These are phyloP conservation scores for Oncorhynchus nerka DNA, from an alignment of 2,113 vertebrate species.

Conservation along the genomic window DNA sequence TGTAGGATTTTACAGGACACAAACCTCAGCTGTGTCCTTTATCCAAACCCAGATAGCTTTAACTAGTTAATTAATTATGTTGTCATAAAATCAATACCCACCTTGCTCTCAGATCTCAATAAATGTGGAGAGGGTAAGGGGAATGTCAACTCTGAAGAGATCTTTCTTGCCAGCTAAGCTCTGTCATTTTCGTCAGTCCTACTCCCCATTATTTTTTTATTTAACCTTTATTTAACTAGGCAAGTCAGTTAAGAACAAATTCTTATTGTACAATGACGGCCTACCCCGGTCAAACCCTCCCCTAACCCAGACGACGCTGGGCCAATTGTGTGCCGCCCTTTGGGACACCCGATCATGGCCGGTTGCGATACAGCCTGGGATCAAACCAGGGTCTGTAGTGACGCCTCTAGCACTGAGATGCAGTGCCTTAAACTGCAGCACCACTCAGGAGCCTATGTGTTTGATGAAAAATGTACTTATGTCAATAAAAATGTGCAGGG, in stretches of 20 bases:
- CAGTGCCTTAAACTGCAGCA: too few species aligned
- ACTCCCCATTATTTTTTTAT: background rate
- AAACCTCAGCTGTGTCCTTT: background rate
- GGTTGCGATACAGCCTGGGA: too few species aligned
- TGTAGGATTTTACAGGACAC: background rate
- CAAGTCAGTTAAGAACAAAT: too few species aligned
- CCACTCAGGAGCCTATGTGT: background rate
- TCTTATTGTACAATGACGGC: too few species aligned
- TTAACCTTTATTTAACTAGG: background rate
- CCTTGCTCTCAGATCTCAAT: conserved; percentile 13
- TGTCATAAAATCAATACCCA: conserved; percentile 24
- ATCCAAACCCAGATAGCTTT: conserved; percentile 13
- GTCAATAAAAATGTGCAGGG: background rate
- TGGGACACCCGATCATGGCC: too few species aligned
- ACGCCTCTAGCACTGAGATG: too few species aligned
- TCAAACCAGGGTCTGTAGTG: too few species aligned
- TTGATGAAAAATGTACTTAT: background rate
- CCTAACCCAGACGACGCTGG: too few species aligned
- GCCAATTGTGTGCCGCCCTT: too few species aligned
- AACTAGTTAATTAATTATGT: conserved; percentile 17
- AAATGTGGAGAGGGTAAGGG: background rate
- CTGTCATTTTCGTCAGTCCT: background rate
- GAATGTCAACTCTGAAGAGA: background rate
- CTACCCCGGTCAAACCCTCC: too few species aligned
- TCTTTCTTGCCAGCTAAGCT: background rate